phyloP scores from a whole-genome alignment of 2,888 invertebrate species.

The Notodonta ziczac region DNA sequence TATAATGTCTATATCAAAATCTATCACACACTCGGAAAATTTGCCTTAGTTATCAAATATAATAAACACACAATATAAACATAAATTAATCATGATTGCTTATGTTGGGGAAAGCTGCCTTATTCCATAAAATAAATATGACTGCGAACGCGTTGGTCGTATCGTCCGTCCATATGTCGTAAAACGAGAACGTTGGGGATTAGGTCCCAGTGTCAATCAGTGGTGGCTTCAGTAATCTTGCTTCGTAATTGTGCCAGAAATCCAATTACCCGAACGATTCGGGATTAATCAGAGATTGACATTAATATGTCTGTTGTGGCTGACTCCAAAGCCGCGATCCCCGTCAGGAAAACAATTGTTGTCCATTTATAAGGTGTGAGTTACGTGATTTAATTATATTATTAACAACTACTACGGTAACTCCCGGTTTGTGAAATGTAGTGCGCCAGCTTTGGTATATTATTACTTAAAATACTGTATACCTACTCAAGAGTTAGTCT shows the following conservation, averaged over 20 bases:
- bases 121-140: neutral
- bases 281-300: slow-evolving; percentile 34
- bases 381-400: neutral
- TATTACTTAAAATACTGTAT: no score
- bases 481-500: no score
- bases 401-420: neutral
- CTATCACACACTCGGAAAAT: no score
- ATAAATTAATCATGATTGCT: no score
- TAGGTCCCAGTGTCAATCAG: slow-evolving; percentile 66
- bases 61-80: no score
- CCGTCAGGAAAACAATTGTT: slow-evolving; percentile 8
- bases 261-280: slow-evolving; percentile 53
- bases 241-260: slow-evolving; percentile 61
- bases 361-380: neutral
- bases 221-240: slow-evolving; percentile 63
- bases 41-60: no score
- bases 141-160: slow-evolving; percentile 20
- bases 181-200: slow-evolving; percentile 51
- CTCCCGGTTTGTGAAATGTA: no score
- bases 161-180: slow-evolving; percentile 36
- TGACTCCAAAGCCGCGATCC: slow-evolving; percentile 9
- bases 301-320: slow-evolving; percentile 31
- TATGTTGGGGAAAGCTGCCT: no score
- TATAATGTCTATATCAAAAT: no score
- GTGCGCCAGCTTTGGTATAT: no score